A percentile compares a stretch with the other conserved stretches of the same genome.
Evolutionary conservation across 2,113 vertebrate species (phyloP).

Genomic region (Bostrychus sinensis): DNA sequence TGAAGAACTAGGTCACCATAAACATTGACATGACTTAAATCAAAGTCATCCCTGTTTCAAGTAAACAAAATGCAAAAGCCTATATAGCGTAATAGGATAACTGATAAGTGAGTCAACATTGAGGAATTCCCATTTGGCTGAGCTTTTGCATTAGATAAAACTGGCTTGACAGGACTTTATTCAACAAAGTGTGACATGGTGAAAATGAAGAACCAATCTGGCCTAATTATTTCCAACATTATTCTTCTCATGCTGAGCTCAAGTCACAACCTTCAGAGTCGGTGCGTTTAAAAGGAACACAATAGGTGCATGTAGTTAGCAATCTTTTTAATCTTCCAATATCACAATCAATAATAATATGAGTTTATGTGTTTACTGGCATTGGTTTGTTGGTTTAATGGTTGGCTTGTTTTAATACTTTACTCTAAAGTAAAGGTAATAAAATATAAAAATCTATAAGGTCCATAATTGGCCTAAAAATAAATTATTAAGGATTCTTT

Average conservation of each 20-base stretch:
- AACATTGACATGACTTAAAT: conserved; percentile 55
- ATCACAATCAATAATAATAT: too few relatives aligned
- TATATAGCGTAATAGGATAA: conserved; percentile 1
- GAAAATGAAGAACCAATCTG: conserved; percentile 27
- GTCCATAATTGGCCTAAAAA: too few relatives aligned
- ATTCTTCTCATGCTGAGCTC: conserved; percentile 27
- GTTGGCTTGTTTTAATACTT: too few relatives aligned
- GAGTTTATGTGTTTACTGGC: too few relatives aligned
- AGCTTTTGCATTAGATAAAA: background rate
- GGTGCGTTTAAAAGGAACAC: too few relatives aligned
- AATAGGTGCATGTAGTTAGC: too few relatives aligned
- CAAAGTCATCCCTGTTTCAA: conserved; percentile 14
- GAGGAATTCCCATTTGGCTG: conserved; percentile 32
- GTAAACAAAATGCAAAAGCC: conserved; percentile 12
- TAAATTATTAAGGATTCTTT: too few relatives aligned
- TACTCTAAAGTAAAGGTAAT: too few relatives aligned
- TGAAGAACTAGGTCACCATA: conserved; percentile 69
- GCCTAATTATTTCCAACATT: conserved; percentile 36
- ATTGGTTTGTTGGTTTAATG: too few relatives aligned
- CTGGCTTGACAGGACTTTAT: background rate
- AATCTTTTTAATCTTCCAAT: too few relatives aligned
- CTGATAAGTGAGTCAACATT: conserved; percentile 13
- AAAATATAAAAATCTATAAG: too few relatives aligned
- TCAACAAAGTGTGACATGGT: background rate
- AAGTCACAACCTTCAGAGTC: conserved; percentile 17